Evolutionary conservation across 1,140 invertebrate genomes (phyloP).

Genomic region (Atta colombica): DNA sequence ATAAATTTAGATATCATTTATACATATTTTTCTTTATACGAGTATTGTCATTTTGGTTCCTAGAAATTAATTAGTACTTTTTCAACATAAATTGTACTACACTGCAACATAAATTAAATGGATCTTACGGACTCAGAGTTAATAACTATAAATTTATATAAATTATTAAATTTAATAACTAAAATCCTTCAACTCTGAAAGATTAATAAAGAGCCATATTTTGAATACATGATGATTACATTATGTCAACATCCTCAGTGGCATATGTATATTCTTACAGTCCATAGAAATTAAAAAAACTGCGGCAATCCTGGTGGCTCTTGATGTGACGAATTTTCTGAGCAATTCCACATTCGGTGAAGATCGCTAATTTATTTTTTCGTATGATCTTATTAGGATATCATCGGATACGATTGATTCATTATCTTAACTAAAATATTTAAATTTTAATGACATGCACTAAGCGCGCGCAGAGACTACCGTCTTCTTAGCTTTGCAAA

Average conservation of each 20-base stretch:
- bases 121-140: no score
- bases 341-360: conserved; percentile 26
- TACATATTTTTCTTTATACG: no score
- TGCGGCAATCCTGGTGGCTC: neutral
- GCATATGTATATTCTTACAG: neutral
- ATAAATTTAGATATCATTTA: no score
- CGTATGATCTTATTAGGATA: conserved; percentile 17
- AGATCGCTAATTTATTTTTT: neutral
- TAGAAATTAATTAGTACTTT: no score
- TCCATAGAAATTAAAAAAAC: conserved; percentile 20
- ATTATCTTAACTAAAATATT: conserved; percentile 79
- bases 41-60: no score
- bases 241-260: neutral
- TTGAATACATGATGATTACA: neutral
- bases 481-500: conserved; percentile 40
- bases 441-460: conserved; percentile 79
- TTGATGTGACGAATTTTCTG: conserved; percentile 13
- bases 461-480: conserved; percentile 21
- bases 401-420: conserved; percentile 21
- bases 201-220: conserved; percentile 6
- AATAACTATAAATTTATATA: no score
- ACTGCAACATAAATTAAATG: no score
- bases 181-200: no score
- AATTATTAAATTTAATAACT: no score
- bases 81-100: no score